Evolutionary conservation across 1,140 invertebrate genomes (phyloP).

Genomic region (Trachymyrmex septentrionalis): DNA sequence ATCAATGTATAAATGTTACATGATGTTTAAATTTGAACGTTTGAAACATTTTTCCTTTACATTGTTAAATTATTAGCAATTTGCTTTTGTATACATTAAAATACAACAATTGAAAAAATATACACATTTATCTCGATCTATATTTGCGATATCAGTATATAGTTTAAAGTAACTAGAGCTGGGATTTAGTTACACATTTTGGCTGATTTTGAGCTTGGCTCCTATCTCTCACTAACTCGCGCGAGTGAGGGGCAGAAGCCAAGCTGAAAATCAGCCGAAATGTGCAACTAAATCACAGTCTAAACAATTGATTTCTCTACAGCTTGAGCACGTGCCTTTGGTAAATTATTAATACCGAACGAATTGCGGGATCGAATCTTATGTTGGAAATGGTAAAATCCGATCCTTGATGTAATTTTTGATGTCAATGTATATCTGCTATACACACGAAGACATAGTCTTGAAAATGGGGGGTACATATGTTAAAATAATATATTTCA

Average conservation of each 20-base stretch:
- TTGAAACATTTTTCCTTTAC: background rate
- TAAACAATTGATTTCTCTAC: background rate
- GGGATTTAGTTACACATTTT: no score
- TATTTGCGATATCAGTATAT: constrained; percentile 2
- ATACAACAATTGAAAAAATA: background rate
- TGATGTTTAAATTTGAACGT: background rate
- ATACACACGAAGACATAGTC: background rate
- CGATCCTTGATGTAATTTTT: constrained; percentile 21
- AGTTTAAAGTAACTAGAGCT: background rate
- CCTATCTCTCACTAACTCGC: no score
- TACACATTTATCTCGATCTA: background rate
- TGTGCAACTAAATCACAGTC: no score
- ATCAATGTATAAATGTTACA: background rate
- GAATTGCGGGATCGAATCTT: background rate
- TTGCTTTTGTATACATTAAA: background rate
- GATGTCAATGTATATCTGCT: constrained; percentile 14
- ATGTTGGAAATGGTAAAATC: constrained; percentile 18
- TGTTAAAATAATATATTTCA: background rate
- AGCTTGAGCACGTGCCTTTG: constrained; percentile 27
- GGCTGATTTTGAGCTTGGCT: no score
- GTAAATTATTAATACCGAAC: constrained; percentile 19
- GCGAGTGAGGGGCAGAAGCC: no score
- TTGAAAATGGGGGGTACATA: background rate
- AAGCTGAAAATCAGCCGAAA: no score
- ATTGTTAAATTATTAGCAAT: constrained; percentile 15